phyloP scores from a whole-genome alignment of 2,113 vertebrate genomes.

The Meleagris gallopavo region DNA sequence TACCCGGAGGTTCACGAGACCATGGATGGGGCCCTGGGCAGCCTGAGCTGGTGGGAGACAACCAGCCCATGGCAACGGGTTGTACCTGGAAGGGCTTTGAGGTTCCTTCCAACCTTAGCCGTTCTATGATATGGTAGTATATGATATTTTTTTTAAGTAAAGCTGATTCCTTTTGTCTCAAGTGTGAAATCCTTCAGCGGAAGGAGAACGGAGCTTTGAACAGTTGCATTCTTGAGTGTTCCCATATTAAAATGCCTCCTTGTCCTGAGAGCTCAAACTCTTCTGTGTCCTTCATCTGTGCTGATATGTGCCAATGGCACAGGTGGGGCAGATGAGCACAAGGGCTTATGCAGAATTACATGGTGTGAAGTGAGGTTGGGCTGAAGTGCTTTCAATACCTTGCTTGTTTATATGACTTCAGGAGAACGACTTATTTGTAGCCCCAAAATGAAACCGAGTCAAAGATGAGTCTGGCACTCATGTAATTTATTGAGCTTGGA shows the following conservation, averaged over 20 bases:
- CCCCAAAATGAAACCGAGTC: neutral
- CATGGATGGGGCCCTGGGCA: too few relatives aligned
- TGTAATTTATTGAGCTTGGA: neutral
- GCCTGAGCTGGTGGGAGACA: too few relatives aligned
- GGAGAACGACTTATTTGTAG: neutral
- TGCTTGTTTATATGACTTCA: neutral
- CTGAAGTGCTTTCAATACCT: neutral
- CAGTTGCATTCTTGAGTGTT: neutral
- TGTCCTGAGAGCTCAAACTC: neutral
- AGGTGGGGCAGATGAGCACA: neutral
- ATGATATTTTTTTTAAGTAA: neutral
- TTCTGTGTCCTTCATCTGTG: neutral
- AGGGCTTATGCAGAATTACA: neutral
- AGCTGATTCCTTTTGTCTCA: neutral
- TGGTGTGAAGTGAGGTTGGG: neutral
- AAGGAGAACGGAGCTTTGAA: neutral
- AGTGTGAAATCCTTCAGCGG: neutral
- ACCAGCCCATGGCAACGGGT: too few relatives aligned
- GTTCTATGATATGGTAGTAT: too few relatives aligned
- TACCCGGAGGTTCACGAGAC: too few relatives aligned
- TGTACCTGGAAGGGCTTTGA: too few relatives aligned
- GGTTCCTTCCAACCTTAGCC: too few relatives aligned
- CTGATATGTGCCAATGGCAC: neutral
- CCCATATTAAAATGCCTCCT: neutral
- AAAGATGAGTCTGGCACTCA: neutral